Evolutionary conservation across 2,113 vertebrate genomes (phyloP), one percentile per base, ranked within the genome.

Genomic region (Dolichallabes microphthalmus): DNA sequence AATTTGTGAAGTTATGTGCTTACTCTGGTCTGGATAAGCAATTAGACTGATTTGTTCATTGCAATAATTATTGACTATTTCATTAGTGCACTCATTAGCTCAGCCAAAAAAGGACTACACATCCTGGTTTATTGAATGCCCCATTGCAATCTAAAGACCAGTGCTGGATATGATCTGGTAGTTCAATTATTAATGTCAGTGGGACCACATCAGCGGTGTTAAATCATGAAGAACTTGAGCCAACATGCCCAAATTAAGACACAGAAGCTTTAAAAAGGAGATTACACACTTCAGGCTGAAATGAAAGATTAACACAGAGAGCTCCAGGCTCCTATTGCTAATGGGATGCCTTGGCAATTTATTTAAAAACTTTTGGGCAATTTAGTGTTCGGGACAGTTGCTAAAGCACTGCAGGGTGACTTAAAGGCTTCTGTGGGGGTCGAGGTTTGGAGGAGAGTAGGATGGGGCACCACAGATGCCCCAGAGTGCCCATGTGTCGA

Each of bases 381-480:
- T 84, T 93, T 90, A 90, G 92, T 80, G 74, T 84, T 92, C 90
- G 91, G 88, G 30, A 80, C 87, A 93, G 90, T 91, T 87, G 88
- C 85, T 91, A 30, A 83, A 80, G 69, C 73, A 82, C 88, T 86
- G 53, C 82, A 71, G 83, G 87, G 86, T 8, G 10, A 66, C 73
- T 79, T 84, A 19, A 63, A 84, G 82, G 85, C 84, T 74, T 84
- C 80, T 32, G 55, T 50, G 32, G 53, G 76, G 35, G 61, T 32
- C 39, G 32, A 53, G 25, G 19, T 39, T 71, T 61, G 53, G n/a
- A 9, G 61, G 30, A 35, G 39, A 82, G 76, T 64, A 60, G 35
- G 32, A 83, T 75, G 80, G 30, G 83, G 75, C 30, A 15, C 60
- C n/a, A 32, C 85, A 87, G 83, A 88, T 83, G 85, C 78, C 85